Evolutionary conservation across 2,888 invertebrate genomes (phyloP).

Genomic region (Sesamia inferens): DNA sequence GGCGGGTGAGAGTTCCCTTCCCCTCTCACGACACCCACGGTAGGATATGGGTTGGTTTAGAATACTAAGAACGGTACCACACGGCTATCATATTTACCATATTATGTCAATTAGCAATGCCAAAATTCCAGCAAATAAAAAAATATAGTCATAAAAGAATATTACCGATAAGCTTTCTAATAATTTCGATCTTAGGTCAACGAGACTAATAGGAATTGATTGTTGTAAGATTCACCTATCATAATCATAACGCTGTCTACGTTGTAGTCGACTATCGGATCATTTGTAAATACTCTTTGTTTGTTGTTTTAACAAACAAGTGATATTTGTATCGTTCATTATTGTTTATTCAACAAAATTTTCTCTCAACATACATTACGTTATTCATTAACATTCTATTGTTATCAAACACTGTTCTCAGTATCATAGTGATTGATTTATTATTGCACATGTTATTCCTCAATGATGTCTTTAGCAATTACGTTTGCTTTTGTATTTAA

Average conservation of each 20-base stretch:
- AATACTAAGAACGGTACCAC: too few species aligned
- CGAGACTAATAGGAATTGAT: not conserved
- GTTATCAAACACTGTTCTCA: slow-evolving; percentile 18
- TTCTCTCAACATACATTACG: slow-evolving; percentile 24
- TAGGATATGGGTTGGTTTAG: too few species aligned
- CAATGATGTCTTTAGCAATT: not conserved
- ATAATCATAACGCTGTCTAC: slow-evolving; percentile 13
- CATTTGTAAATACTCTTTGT: slow-evolving; percentile 47
- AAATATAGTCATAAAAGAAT: not conserved
- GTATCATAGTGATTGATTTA: slow-evolving; percentile 8
- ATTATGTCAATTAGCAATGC: not conserved
- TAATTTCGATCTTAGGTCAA: slow-evolving; percentile 1
- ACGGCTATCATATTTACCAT: not conserved
- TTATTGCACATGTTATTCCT: not conserved
- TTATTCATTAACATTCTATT: slow-evolving; percentile 21
- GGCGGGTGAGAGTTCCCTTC: too few species aligned
- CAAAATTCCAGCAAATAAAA: not conserved
- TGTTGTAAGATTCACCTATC: slow-evolving; percentile 10
- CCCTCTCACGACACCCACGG: too few species aligned
- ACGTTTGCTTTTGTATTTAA: slow-evolving; percentile 9
- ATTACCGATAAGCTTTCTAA: not conserved
- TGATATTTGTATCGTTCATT: slow-evolving; percentile 42
- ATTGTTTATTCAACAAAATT: slow-evolving; percentile 47
- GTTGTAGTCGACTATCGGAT: slow-evolving; percentile 25
- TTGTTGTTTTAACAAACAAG: slow-evolving; percentile 39